Conservation (phyloP, 1,140 invertebrate species). For the Solenopsis invicta region DNA sequence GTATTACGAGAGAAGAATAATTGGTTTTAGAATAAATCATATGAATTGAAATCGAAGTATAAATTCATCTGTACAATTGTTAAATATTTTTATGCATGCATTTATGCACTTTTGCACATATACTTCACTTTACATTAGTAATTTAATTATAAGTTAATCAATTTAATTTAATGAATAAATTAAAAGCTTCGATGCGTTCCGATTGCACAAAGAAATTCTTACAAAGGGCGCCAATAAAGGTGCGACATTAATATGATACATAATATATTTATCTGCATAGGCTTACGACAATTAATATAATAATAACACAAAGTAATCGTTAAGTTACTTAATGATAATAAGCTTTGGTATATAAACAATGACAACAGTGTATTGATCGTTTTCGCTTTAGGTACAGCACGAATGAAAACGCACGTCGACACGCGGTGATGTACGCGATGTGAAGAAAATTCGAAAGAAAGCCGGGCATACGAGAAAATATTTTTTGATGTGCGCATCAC, state of each 20-base stretch:
- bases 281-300: slow-evolving; percentile 85
- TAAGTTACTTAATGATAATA: slow-evolving; percentile 81
- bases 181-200: neutral
- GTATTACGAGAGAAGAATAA: slow-evolving; percentile 67
- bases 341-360: slow-evolving; percentile 87
- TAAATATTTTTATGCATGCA: neutral
- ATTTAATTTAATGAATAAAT: neutral
- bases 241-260: slow-evolving; percentile 79
- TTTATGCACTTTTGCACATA: neutral
- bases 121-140: too few species aligned
- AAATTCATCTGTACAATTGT: neutral
- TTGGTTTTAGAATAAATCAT: slow-evolving; percentile 74
- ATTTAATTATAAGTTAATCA: too few species aligned
- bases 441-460: slow-evolving; percentile 65
- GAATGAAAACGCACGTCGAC: slow-evolving; percentile 71
- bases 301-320: slow-evolving; percentile 79
- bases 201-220: neutral
- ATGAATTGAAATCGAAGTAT: slow-evolving; percentile 40
- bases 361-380: slow-evolving; percentile 79
- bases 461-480: slow-evolving; percentile 70
- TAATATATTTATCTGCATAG: slow-evolving; percentile 85
- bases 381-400: slow-evolving; percentile 69
- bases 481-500: slow-evolving; percentile 72
- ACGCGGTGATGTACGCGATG: slow-evolving; percentile 56
- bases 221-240: slow-evolving; percentile 15